Base-by-base conservation (phyloP, 2,797 vertebrate species). In the Geotrypetes seraphini region DNA sequence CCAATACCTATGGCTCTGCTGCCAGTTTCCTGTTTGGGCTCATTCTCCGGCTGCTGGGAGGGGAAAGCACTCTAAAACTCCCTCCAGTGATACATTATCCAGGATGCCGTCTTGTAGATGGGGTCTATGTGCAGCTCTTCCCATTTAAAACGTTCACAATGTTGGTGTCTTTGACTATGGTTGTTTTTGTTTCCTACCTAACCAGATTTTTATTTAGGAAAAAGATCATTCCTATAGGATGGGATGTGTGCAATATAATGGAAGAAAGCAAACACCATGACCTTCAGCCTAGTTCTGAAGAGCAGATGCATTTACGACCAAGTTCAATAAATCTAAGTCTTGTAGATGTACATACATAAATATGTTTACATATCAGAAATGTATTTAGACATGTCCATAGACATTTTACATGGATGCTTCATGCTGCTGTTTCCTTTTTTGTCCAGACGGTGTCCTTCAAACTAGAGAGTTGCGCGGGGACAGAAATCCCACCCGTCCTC, bases 91-190 rank as follows among this genome's bases (percentile, higher is more conserved):
- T 57, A 8, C 32, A 39, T 19, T 53, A 46, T 25, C 33, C 44
- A 4, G 39, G 44, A 14, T 50, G 42, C 23, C 22, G 26, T 23
- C 23, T 44, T 6, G 33, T 33, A 10, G 22, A 37, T 19, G 33
- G 13, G 1, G 10, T 30, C 10, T 48, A 40, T 10, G 17, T 45
- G 8, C 41, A 46, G n/a, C 10, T 16, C 10, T 35, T 53, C 25
- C 44, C 54, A 21, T 87, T 85, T 58, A 87, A 84, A 57, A 79
- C 82, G 0, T 26, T 74, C 43, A 85, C 78, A 2, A 32, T 88
- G 79, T 8, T 86, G 22, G 22, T 62, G 17, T 75, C 79, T 1
- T 30, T 81, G 3, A 6, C 51, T 8, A 73, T 64, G 0, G 85
- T 86, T 2, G 1, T 84, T 16, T 25, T 69, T 4, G 32, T 78